Percentiles rank a stretch among this genome's conserved stretches.
Evolutionary conservation across 2,113 vertebrate species (phyloP).

Genomic region (Chrysochloris asiatica): DNA sequence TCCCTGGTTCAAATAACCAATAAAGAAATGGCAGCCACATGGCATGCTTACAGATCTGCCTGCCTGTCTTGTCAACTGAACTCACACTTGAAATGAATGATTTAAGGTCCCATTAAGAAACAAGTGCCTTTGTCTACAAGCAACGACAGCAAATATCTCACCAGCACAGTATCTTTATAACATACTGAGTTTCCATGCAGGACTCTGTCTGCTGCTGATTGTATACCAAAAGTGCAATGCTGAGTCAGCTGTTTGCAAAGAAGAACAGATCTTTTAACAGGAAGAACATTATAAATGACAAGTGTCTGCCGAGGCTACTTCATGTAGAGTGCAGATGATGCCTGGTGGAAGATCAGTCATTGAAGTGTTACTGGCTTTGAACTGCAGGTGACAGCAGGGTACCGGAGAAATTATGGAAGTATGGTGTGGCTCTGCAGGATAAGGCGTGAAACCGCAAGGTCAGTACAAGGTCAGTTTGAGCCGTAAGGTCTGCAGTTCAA

Average conservation of each 20-base stretch:
- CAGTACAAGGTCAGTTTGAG: too few species aligned
- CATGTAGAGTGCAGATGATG: not conserved
- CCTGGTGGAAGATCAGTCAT: too few species aligned
- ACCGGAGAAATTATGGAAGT: too few species aligned
- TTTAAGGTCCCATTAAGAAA: not conserved
- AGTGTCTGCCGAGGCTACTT: conserved; percentile 68
- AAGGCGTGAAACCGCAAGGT: too few species aligned
- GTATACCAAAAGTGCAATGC: conserved; percentile 23
- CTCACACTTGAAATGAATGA: conserved; percentile 18
- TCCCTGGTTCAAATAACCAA: conserved; percentile 60
- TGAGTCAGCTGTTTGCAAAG: conserved; percentile 63
- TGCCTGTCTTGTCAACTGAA: not conserved
- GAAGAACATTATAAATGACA: conserved; percentile 68
- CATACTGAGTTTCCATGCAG: not conserved
- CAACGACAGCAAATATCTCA: not conserved
- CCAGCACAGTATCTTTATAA: not conserved
- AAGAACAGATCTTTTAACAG: conserved; percentile 55
- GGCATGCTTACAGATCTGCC: not conserved
- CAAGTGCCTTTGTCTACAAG: not conserved
- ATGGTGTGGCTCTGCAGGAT: too few species aligned
- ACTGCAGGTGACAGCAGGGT: too few species aligned
- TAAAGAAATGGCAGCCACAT: conserved; percentile 46
- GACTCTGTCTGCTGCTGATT: not conserved
- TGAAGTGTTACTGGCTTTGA: too few species aligned
- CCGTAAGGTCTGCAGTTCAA: too few species aligned